Evolutionary conservation across 2,888 invertebrate genomes (phyloP).

Genomic region (Hyles lineata): DNA sequence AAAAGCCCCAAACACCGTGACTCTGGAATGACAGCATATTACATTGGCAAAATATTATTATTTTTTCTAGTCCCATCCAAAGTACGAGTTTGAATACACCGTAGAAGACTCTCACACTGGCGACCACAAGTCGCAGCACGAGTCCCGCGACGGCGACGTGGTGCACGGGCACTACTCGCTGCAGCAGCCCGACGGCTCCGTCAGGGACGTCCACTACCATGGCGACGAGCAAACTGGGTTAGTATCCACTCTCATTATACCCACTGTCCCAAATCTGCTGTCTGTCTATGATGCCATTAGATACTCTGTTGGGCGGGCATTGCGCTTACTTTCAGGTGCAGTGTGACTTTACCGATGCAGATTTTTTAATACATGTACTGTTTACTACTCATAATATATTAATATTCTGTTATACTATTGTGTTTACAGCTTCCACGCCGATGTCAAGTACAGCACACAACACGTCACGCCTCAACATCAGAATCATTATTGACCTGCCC

Average conservation of each 20-base stretch:
- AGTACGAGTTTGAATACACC: slow-evolving; percentile 69
- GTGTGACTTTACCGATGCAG: no score
- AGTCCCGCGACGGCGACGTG: slow-evolving; percentile 78
- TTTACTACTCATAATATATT: no score
- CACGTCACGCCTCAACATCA: slow-evolving; percentile 57
- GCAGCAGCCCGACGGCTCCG: slow-evolving; percentile 78
- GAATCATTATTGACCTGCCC: slow-evolving; percentile 40
- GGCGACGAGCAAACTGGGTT: slow-evolving; percentile 63
- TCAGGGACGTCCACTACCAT: slow-evolving; percentile 77
- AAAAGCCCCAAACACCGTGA: no score
- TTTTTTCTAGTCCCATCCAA: slow-evolving; percentile 47
- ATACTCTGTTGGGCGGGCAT: no score
- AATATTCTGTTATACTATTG: slow-evolving; percentile 5
- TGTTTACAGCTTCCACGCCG: slow-evolving; percentile 65
- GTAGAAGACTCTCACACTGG: slow-evolving; percentile 76
- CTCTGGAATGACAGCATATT: no score
- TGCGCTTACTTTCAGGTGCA: no score
- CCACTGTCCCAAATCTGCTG: no score
- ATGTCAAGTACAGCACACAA: slow-evolving; percentile 62
- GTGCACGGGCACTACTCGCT: slow-evolving; percentile 84
- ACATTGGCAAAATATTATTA: neutral
- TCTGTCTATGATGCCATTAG: no score
- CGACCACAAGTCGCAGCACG: slow-evolving; percentile 72
- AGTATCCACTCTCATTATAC: slow-evolving; percentile 16
- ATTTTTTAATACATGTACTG: no score